phyloP scores from a whole-genome alignment of 2,113 vertebrate species.

The Chitala chitala region DNA sequence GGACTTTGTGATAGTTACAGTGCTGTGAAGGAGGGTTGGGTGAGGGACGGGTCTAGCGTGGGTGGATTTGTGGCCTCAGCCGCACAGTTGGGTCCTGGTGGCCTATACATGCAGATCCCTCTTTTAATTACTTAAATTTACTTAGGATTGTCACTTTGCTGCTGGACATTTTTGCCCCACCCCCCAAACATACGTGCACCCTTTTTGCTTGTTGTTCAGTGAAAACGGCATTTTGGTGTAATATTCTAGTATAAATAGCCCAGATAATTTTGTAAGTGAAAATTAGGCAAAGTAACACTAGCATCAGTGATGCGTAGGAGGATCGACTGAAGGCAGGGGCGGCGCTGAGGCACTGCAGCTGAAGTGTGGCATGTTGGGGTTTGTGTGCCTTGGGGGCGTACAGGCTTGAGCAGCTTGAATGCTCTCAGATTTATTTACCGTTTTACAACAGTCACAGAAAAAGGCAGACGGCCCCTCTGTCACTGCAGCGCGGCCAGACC shows the following conservation, averaged over 20 bases:
- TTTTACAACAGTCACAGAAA: neutral
- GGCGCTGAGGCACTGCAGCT: neutral
- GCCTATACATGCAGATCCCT: neutral
- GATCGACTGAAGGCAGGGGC: neutral
- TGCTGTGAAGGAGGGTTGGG: neutral
- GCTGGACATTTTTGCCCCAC: too few relatives aligned
- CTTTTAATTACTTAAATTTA: too few relatives aligned
- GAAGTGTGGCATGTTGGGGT: neutral
- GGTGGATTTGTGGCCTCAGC: neutral
- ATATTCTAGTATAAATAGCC: neutral
- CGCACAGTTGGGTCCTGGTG: neutral
- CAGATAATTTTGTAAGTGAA: neutral
- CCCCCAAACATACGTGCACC: too few relatives aligned
- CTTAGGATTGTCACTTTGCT: too few relatives aligned
- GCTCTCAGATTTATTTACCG: slow-evolving; percentile 1
- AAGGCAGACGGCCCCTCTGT: neutral
- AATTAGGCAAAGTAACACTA: neutral
- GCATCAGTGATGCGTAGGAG: neutral
- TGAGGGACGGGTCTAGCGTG: neutral
- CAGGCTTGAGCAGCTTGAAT: neutral
- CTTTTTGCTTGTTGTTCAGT: neutral
- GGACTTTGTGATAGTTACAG: neutral
- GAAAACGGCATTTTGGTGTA: neutral
- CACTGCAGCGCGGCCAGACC: neutral
- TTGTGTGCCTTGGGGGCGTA: neutral